phyloP scores from a whole-genome alignment of 2,113 vertebrate species.

The Cyprinodon tularosa region DNA sequence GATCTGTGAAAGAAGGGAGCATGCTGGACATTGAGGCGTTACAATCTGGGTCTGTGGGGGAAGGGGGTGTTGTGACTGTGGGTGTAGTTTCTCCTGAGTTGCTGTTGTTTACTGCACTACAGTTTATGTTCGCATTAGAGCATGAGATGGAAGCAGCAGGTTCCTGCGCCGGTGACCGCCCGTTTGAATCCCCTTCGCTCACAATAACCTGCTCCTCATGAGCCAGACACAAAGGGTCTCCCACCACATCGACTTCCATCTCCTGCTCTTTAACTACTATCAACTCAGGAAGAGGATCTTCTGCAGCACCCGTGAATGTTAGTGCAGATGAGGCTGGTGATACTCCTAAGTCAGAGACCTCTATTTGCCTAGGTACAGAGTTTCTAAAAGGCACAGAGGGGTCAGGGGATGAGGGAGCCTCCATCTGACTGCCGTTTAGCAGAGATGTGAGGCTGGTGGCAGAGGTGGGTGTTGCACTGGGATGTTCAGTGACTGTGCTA shows the following conservation, averaged over 20 bases:
- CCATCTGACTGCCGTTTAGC: constrained; percentile 87
- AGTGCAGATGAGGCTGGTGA: constrained; percentile 38
- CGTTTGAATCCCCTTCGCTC: constrained; percentile 75
- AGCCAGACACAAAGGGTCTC: constrained; percentile 83
- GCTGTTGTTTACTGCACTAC: constrained; percentile 73
- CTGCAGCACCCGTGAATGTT: constrained; percentile 49
- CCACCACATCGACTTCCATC: constrained; percentile 92
- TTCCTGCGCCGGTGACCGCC: constrained; percentile 65
- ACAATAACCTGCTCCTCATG: constrained; percentile 86
- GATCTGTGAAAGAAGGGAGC: constrained; percentile 85
- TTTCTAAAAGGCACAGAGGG: constrained; percentile 96
- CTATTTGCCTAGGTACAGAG: constrained; percentile 83
- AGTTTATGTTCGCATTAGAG: constrained; percentile 47
- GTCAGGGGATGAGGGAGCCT: constrained; percentile 83
- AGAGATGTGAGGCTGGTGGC: constrained; percentile 77
- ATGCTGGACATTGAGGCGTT: constrained; percentile 61
- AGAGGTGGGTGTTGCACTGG: constrained; percentile 82
- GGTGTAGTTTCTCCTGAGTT: constrained; percentile 87
- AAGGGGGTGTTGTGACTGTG: constrained; percentile 73
- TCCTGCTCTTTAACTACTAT: constrained; percentile 87
- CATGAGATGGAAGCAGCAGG: constrained; percentile 46
- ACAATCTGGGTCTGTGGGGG: constrained; percentile 78
- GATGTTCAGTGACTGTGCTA: constrained; percentile 77
- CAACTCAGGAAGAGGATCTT: constrained; percentile 79
- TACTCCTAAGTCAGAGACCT: constrained; percentile 66